Base-by-base conservation (phyloP, 2,113 vertebrate species). In the Anolis carolinensis region DNA sequence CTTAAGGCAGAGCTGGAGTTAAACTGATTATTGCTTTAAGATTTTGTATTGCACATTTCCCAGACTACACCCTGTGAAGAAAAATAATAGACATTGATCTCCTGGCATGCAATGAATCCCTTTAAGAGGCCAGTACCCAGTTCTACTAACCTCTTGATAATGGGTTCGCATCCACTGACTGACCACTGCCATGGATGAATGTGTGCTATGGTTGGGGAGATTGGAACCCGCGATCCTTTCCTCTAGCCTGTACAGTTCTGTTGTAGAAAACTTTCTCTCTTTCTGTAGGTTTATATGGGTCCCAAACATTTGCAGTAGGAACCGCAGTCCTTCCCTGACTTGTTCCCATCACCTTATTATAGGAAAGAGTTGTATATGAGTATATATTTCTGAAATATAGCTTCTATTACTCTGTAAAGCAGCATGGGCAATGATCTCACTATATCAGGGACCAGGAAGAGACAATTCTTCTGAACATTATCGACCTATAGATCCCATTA, bases 31-130 rank as follows among this genome's bases (percentile, higher is more conserved):
- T 55, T 70, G 4, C 36, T 84, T 70, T 78, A 36, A 48, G 80
- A 67, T 85, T 11, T 11, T 72, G 81, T 74, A 32, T 67, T 48
- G 8, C 77, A 4, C 14, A 9, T 16, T 93, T 94, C 87, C 87
- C 88, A 83, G 89, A 86, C 81, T 89, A 25, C 21, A 2, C 86
- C 86, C 90, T 79, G 32, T 0, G 52, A 85, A 84, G 77, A 73
- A 63, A 86, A 83, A 70, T 21, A 84, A 81, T 84, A 8, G 5
- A 3, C 81, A 87, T 59, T 70, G 92, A 62, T 25, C 89, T 84
- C 14, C 86, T 48, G 90, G 76, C 87, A 27, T 39, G 65, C 52
- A 72, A 23, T 62, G 2, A 21, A 82, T 72, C 39, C 5, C 9
- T 0, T 0, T 1, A 79, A 79, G 27, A 85, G 34, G 71, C 81